Evolutionary conservation across 1,140 invertebrate genomes (phyloP), one percentile per base, ranked within the genome.

Genomic region (Sarcophaga bullata): DNA sequence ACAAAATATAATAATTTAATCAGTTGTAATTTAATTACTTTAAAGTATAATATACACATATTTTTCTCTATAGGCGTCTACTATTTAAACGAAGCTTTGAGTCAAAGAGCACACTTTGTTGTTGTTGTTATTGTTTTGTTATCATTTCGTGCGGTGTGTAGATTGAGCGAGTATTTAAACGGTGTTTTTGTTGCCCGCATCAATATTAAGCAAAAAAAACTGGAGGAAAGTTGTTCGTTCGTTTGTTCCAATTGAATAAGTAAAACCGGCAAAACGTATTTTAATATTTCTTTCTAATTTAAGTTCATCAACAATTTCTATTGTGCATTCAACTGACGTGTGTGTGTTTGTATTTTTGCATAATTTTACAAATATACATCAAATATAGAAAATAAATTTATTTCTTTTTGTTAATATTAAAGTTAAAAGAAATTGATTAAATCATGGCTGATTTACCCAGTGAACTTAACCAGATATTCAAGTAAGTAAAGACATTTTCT

Each of bases 401-500:
- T 37, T 37, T 37, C 4, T 37, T 37, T 37, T 37, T 37, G 25
- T 4, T 4, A 37, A 37, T 37, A 2, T 37, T 37, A 37, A 37
- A 37, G 25, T 37, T 2, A 37, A 37, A 37, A 37, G 4, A 37
- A 37, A 37, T 37, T 37, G 1, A 37, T 37, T 4, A 37, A 37
- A 85, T 83, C 73, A 87, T 87, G 87, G 82, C 86, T 25, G 83
- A 84, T 11, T 76, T 87, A 75, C 84, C 87, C 58, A 80, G 52
- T 82, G 86, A 85, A 83, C 82, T 87, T 54, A 80, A 86, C 54
- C 83, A 87, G 73, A 68, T 87, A 25, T 87, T 87, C 81, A 84
- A 84, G 87, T 87, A 82, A 86, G 87, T 86, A 81, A 25, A 52
- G 52, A 72, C 73, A 50, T 17, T 62, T 62, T 62, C 19, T 62